Base-by-base conservation (phyloP, 2,797 vertebrate genomes). In the Holocentrus rufus region DNA sequence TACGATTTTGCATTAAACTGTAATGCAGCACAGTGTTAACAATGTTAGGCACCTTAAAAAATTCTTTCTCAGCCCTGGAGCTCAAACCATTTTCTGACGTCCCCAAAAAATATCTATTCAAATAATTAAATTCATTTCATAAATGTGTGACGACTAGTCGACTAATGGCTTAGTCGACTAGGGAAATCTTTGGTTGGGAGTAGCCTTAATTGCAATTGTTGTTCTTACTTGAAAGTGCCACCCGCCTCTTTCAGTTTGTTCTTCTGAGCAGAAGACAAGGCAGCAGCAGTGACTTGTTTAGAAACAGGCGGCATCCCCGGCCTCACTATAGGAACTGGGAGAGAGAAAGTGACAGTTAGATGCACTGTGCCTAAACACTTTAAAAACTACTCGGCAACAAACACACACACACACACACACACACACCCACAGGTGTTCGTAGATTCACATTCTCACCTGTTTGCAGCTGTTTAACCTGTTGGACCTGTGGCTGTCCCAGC, bases 181-280 rank as follows among this genome's bases (percentile, higher is more conserved):
- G n/a, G n/a, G n/a, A n/a, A n/a, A n/a, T n/a, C n/a, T n/a, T n/a
- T n/a, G n/a, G n/a, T n/a, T n/a, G n/a, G n/a, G n/a, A n/a, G n/a
- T n/a, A 47, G 18, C 18, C n/a, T 47, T 49, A 11, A 49, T 42
- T 46, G 42, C 53, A 10, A 22, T 54, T 31, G 14, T 62, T 30
- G 17, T 17, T 83, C 96, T 94, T 90, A 99, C 97, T 96, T 96
- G 90, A 98, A 98, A 57, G 95, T 95, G 69, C 96, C 95, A 75
- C 96, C 96, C 17, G 95, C 95, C 86, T 98, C 97, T 91, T 94
- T 98, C 74, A 96, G 92, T 86, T 95, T 97, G 87, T 95, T 97
- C 86, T 93, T 98, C 87, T 97, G 96, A 77, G 94, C 92, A 55
- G 90, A 92, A 9, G 93, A 94, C 72, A 95, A 81, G 0, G 93